A percentile compares a stretch with the other conserved stretches of the same genome.
phyloP scores from a whole-genome alignment of 2,797 vertebrate species.

The Orientallactaga sibirica region DNA sequence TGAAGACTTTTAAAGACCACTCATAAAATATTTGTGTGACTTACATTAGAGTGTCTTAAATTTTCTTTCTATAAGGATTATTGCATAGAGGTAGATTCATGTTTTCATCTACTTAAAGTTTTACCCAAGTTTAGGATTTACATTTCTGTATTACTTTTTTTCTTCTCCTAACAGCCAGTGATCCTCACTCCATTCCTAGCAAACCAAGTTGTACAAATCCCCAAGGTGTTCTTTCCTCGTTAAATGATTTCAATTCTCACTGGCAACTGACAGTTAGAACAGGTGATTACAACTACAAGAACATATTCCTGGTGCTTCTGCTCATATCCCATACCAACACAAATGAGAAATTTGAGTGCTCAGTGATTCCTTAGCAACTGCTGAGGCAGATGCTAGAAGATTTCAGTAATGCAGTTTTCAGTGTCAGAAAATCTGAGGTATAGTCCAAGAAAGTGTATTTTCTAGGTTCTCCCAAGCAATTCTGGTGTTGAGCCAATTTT shows the following conservation, averaged over 20 bases:
- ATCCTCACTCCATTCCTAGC: neutral
- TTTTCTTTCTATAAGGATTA: neutral
- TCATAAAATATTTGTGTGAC: neutral
- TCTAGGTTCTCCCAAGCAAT: constrained; percentile 30
- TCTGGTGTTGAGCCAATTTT: constrained; percentile 25
- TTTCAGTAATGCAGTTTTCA: constrained; percentile 37
- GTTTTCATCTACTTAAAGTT: neutral
- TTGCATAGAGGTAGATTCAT: neutral
- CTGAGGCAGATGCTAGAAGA: constrained; percentile 38
- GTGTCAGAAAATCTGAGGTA: constrained; percentile 3
- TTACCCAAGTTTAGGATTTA: neutral
- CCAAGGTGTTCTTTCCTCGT: neutral
- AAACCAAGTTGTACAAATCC: neutral
- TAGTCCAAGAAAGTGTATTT: constrained; percentile 14
- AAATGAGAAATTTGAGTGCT: constrained; percentile 29
- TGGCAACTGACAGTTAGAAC: neutral
- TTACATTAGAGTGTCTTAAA: neutral
- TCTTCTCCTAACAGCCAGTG: neutral
- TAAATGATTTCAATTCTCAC: neutral
- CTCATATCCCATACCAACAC: neutral
- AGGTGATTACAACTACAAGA: neutral
- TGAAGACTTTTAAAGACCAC: neutral
- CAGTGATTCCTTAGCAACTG: constrained; percentile 30
- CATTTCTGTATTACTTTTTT: neutral
- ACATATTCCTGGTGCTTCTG: neutral